A percentile compares a stretch with the other conserved stretches of the same genome.
Evolutionary conservation across 2,113 vertebrate species (phyloP).

Genomic region (Diglossa brunneiventris): DNA sequence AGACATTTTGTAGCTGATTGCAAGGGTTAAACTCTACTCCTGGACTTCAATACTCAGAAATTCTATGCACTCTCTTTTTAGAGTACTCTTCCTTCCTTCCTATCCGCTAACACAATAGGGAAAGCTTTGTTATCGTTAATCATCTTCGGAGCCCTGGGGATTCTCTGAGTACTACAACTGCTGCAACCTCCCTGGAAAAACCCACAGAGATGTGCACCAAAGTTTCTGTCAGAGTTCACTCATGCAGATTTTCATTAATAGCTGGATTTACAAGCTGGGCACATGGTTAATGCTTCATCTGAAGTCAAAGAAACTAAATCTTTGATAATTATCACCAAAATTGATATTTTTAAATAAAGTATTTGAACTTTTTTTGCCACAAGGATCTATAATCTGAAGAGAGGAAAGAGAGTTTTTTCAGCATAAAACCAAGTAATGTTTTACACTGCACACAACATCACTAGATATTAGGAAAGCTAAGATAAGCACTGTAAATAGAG

Average conservation of each 20-base stretch:
- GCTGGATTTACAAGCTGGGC: not conserved
- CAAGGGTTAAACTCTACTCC: slow-evolving; percentile 33
- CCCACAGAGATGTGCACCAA: not conserved
- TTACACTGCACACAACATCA: slow-evolving; percentile 32
- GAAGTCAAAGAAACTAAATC: not conserved
- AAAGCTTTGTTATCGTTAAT: slow-evolving; percentile 60
- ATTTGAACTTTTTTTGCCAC: not conserved
- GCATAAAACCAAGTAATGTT: slow-evolving; percentile 55
- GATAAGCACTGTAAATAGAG: not conserved
- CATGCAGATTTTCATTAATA: not conserved
- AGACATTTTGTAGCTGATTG: not conserved
- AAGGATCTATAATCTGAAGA: not conserved
- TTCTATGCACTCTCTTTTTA: slow-evolving; percentile 56
- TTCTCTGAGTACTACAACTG: not conserved
- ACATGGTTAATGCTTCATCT: not conserved
- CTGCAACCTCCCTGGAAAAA: slow-evolving; percentile 14
- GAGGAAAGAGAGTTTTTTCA: not conserved
- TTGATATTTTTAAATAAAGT: not conserved
- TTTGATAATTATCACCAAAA: not conserved
- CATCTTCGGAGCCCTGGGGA: slow-evolving; percentile 42
- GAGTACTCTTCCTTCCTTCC: slow-evolving; percentile 73
- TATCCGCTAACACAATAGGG: slow-evolving; percentile 61
- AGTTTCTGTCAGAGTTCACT: not conserved
- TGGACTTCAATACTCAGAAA: slow-evolving; percentile 24
- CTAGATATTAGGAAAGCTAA: slow-evolving; percentile 1